Percentiles rank a stretch among this genome's conserved stretches.
Conservation (phyloP, 2,888 invertebrate species). For the Coelinius sp. region DNA sequence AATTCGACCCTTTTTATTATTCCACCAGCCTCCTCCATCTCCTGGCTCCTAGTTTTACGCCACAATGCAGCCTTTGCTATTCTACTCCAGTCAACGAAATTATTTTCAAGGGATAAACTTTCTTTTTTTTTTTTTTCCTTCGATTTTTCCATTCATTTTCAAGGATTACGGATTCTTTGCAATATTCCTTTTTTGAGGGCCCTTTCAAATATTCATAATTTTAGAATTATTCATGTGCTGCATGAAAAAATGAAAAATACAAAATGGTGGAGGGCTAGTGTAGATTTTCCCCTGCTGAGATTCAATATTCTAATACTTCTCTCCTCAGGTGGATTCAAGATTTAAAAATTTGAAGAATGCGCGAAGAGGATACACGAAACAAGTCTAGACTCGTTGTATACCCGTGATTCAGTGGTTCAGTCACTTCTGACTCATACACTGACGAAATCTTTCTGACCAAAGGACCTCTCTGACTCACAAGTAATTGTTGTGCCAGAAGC, state of each 20-base stretch:
- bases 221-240: too few relatives aligned
- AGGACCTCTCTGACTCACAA: constrained; percentile 54
- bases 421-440: constrained; percentile 10
- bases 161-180: neutral
- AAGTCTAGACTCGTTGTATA: constrained; percentile 43
- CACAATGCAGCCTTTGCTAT: constrained; percentile 28
- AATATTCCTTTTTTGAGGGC: too few relatives aligned
- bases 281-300: neutral
- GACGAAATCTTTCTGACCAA: constrained; percentile 49
- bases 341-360: constrained; percentile 27
- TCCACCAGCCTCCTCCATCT: constrained; percentile 40
- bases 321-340: neutral
- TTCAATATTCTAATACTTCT: neutral
- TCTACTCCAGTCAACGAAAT: constrained; percentile 1
- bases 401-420: constrained; percentile 57
- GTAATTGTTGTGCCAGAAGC: neutral
- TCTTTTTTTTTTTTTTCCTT: neutral
- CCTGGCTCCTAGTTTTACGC: constrained; percentile 63
- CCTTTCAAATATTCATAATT: too few relatives aligned
- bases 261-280: too few relatives aligned
- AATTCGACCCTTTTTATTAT: constrained; percentile 40
- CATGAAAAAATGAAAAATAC: too few relatives aligned
- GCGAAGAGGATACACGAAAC: constrained; percentile 10
- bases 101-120: neutral
- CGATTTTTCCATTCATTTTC: neutral